A percentile compares a stretch with the other conserved stretches of the same genome.
These are phyloP conservation scores for Zeuzera pyrina DNA, from an alignment of 2,888 invertebrate species.

Conservation along the genomic window DNA sequence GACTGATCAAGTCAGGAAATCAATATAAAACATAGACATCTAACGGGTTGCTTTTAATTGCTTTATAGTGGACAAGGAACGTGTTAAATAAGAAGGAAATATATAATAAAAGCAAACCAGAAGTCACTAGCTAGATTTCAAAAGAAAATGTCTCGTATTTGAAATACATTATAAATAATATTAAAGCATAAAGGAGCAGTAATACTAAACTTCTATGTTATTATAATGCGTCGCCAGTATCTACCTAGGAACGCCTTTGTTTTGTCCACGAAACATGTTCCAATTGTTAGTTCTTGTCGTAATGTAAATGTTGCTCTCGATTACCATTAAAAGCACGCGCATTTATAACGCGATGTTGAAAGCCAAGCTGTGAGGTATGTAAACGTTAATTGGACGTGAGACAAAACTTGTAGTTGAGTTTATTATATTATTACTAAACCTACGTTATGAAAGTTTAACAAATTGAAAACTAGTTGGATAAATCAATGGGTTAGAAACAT, in stretches of 20 bases:
- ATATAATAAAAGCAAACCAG: too few species aligned
- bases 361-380: slow-evolving; percentile 33
- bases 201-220: too few species aligned
- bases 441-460: not conserved
- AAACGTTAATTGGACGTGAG: slow-evolving; percentile 44
- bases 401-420: too few species aligned
- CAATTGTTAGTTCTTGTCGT: slow-evolving; percentile 36
- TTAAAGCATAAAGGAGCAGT: too few species aligned
- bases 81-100: too few species aligned
- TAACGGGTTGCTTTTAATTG: too few species aligned
- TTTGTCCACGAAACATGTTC: slow-evolving; percentile 42
- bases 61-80: too few species aligned
- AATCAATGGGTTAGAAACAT: not conserved
- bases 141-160: slow-evolving; percentile 12
- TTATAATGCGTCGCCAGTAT: slow-evolving; percentile 9
- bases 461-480: not conserved
- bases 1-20: too few species aligned
- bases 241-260: slow-evolving; percentile 40
- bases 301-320: slow-evolving; percentile 51
- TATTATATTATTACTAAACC: slow-evolving; percentile 25
- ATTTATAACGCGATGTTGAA: slow-evolving; percentile 39
- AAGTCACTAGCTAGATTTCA: too few species aligned
- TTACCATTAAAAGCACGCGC: slow-evolving; percentile 26
- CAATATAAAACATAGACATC: too few species aligned
- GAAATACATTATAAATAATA: too few species aligned